Base-by-base conservation (phyloP, 2,888 invertebrate species). In the Tenthredo notha region DNA sequence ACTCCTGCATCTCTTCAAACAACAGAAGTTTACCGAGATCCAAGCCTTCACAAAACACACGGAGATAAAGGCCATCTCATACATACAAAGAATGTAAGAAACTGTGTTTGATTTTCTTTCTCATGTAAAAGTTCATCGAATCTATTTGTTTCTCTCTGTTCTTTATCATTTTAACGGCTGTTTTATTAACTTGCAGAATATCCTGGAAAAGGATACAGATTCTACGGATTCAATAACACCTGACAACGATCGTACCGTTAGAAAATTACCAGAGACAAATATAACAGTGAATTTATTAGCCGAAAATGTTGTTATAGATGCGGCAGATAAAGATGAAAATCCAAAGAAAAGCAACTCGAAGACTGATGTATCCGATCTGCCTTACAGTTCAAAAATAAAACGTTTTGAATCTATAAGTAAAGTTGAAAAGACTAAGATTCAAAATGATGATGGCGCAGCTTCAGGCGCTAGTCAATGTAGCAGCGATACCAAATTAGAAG, bases 241-340 rank as follows among this genome's bases (percentile, higher is more conserved):
- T 84, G 94, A 94, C 90, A 94, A 94, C 91, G 94, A 94, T 90
- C 89, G 91, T 61, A 90, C 89, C 58, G 89, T 91, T 58, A 86
- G 86, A 21, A 47, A 61, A 61, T 21, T 50, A 47, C 40, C 72
- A 29, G 83, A 83, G 10, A 83, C 15, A 84, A 85, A 37, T 87
- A 87, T 84, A 86, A 85, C 33, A 21, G 86, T 82, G 83, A 90
- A 47, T 40, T 85, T 65, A 85, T 88, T 72, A 70, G 87, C 40
- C 3, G 83, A 83, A 40, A 75, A 70, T 29, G 10, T 84, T 58
- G 88, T 89, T 61, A 86, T 90, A 54, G 90, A 92, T 85, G 90
- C 92, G 10, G 93, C 93, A 77, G 94, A 95, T 87, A 94, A 94
- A 86, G 94, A 94, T 84, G 90, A 91, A 77, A 88, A 86, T 88